Evolutionary conservation across 2,888 invertebrate genomes (phyloP).

Genomic region (Trichacis sp.): DNA sequence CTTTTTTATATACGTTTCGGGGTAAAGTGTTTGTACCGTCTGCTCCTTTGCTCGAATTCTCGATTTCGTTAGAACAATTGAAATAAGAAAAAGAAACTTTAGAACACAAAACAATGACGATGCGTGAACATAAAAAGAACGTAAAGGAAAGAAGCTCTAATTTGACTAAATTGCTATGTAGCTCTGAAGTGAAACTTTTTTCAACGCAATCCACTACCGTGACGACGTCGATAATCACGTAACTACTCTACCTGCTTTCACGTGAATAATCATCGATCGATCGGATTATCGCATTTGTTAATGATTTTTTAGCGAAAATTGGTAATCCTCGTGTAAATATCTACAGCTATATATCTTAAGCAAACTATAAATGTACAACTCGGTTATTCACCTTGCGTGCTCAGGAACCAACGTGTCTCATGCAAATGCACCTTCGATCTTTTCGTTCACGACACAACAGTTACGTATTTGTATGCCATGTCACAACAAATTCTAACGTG

Average conservation of each 20-base stretch:
- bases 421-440: conserved; percentile 22
- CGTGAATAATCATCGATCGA: conserved; percentile 15
- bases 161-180: conserved; percentile 34
- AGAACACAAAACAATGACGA: conserved; percentile 22
- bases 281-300: too few species aligned
- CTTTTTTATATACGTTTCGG: too few species aligned
- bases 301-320: not conserved
- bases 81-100: too few species aligned
- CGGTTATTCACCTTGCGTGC: conserved; percentile 32
- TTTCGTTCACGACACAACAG: conserved; percentile 1
- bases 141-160: conserved; percentile 35
- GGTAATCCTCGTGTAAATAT: conserved; percentile 8
- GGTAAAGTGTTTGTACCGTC: conserved; percentile 5
- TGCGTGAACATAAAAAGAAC: conserved; percentile 32
- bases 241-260: conserved; percentile 31
- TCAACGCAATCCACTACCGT: conserved; percentile 26
- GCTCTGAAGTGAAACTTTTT: conserved; percentile 32
- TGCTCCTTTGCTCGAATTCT: conserved; percentile 6
- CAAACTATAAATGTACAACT: conserved; percentile 27
- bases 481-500: not conserved
- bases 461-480: not conserved
- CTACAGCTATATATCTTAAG: conserved; percentile 33
- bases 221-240: conserved; percentile 30
- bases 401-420: conserved; percentile 21
- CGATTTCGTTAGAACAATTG: too few species aligned